Evolutionary conservation across 2,888 invertebrate genomes (phyloP).

Genomic region (Dryocosmus kuriphilus): DNA sequence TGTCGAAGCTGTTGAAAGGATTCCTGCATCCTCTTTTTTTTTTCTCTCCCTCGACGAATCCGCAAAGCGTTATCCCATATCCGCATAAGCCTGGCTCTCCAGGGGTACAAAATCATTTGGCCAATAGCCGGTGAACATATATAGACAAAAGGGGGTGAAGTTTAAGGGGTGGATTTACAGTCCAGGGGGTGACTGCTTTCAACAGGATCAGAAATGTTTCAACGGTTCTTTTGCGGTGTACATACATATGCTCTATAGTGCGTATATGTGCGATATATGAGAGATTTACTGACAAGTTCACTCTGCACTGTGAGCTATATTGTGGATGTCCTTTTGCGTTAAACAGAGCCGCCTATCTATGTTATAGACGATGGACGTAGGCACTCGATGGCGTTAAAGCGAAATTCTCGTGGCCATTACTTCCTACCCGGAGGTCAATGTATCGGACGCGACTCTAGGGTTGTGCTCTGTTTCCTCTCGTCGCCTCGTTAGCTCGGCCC

Average conservation of each 20-base stretch:
- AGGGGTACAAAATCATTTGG: slow-evolving; percentile 51
- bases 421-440: slow-evolving; percentile 38
- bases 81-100: not conserved
- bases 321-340: slow-evolving; percentile 50
- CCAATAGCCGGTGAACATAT: slow-evolving; percentile 48
- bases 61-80: slow-evolving; percentile 11
- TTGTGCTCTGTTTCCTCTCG: not conserved
- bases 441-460: slow-evolving; percentile 3
- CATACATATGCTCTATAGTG: no score
- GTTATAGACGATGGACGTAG: slow-evolving; percentile 45
- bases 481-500: not conserved
- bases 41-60: not conserved
- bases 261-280: no score
- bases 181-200: slow-evolving; percentile 44
- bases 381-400: slow-evolving; percentile 47
- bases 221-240: slow-evolving; percentile 51
- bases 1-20: not conserved
- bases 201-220: slow-evolving; percentile 55
- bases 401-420: slow-evolving; percentile 52
- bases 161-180: slow-evolving; percentile 10
- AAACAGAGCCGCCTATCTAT: slow-evolving; percentile 48
- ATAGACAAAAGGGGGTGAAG: slow-evolving; percentile 46
- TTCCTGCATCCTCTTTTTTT: not conserved
- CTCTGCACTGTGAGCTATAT: slow-evolving; percentile 45
- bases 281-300: slow-evolving; percentile 42